Evolutionary conservation across 2,113 vertebrate species (phyloP).

Genomic region (Ploceus nigricollis): DNA sequence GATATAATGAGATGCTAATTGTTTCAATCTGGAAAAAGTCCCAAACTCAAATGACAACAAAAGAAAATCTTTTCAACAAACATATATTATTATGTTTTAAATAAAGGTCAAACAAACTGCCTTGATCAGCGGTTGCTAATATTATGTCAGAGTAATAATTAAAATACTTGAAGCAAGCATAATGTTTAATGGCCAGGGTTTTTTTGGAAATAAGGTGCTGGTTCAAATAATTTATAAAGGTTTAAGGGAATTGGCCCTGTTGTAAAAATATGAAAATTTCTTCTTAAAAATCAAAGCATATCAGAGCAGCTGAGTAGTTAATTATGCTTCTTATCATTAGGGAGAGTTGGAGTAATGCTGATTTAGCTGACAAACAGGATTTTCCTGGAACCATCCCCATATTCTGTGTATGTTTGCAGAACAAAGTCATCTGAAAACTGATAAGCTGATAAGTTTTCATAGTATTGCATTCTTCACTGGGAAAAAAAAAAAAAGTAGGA

Average conservation of each 20-base stretch:
- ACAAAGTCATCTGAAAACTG: slow-evolving; percentile 14
- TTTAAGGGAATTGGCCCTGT: neutral
- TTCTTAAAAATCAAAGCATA: slow-evolving; percentile 33
- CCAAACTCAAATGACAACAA: neutral
- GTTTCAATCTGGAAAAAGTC: neutral
- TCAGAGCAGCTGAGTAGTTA: neutral
- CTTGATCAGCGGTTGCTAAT: neutral
- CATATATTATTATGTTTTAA: neutral
- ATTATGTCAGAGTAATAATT: neutral
- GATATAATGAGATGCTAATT: neutral
- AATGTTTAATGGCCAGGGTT: neutral
- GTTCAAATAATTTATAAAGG: neutral
- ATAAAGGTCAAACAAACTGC: neutral
- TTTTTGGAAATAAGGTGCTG: neutral
- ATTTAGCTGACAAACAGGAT: slow-evolving; percentile 33
- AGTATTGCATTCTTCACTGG: neutral
- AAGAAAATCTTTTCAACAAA: neutral
- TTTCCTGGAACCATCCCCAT: neutral
- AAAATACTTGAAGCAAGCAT: neutral
- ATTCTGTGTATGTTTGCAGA: neutral
- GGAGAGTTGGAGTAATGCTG: neutral
- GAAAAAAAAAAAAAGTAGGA: neutral
- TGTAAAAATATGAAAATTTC: neutral
- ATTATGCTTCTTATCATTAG: slow-evolving; percentile 26
- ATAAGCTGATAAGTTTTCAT: slow-evolving; percentile 9